Conservation (phyloP, 2,113 vertebrate species). For the Microcebus griseorufus region DNA sequence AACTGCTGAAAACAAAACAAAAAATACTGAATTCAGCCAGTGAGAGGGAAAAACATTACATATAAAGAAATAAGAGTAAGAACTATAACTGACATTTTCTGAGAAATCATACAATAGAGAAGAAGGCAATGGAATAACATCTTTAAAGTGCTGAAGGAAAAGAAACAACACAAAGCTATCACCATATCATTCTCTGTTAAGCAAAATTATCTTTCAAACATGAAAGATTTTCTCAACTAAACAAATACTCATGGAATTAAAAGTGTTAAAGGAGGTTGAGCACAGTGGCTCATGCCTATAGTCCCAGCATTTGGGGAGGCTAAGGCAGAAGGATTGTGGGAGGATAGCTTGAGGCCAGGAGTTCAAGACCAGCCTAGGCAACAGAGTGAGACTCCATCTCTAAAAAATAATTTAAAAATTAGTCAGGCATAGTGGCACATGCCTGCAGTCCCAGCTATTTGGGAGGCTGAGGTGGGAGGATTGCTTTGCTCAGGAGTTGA, state of each 20-base stretch:
- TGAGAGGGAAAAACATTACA: neutral
- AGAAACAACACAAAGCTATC: neutral
- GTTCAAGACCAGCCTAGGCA: no score
- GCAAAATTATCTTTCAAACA: neutral
- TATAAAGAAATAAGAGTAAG: neutral
- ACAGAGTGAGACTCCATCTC: no score
- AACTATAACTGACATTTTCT: neutral
- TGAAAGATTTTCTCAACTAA: neutral
- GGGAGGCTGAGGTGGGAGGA: no score
- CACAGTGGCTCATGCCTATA: no score
- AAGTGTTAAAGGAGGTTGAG: neutral
- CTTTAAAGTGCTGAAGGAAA: neutral
- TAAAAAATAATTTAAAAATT: no score
- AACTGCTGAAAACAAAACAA: neutral
- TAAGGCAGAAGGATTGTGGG: no score
- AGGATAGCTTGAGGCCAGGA: no score
- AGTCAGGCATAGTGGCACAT: no score
- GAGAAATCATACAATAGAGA: neutral
- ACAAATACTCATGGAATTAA: neutral
- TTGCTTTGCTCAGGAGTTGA: no score
- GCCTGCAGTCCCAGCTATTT: no score
- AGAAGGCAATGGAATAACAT: neutral
- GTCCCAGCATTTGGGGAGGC: no score
- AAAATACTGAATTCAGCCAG: neutral
- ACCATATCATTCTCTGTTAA: neutral